A percentile compares a stretch with the other conserved stretches of the same genome.
Conservation (phyloP, 1,140 invertebrate genomes). For the Agrypnia vestita region DNA sequence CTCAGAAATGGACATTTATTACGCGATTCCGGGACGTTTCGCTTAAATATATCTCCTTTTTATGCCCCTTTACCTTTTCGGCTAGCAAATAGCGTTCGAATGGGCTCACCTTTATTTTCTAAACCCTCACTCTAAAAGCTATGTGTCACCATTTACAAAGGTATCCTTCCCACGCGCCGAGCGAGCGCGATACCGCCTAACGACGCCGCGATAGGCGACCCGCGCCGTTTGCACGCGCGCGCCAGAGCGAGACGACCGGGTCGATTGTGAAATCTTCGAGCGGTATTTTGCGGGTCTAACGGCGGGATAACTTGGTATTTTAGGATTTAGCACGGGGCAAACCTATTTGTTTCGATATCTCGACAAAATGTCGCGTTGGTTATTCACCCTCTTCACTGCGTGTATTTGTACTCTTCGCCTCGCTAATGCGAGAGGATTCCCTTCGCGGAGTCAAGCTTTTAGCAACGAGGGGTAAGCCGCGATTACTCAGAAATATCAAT, state of each 20-base stretch:
- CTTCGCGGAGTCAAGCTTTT: no score
- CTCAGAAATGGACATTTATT: slow-evolving; percentile 35
- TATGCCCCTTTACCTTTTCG: slow-evolving; percentile 40
- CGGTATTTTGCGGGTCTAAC: slow-evolving; percentile 1
- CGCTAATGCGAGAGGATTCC: no score
- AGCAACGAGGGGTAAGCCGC: no score
- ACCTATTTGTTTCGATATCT: slow-evolving; percentile 59
- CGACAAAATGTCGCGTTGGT: slow-evolving; percentile 50
- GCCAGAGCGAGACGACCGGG: slow-evolving; percentile 15
- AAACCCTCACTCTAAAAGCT: slow-evolving; percentile 52
- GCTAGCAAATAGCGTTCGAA: slow-evolving; percentile 41
- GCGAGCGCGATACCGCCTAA: slow-evolving; percentile 27
- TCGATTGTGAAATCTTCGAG: background rate
- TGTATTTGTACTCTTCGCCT: no score
- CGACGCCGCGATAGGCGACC: background rate
- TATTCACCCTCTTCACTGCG: slow-evolving; percentile 30
- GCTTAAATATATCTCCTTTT: slow-evolving; percentile 41
- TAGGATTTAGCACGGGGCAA: slow-evolving; percentile 44
- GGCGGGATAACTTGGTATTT: background rate
- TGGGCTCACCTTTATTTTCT: slow-evolving; percentile 48
- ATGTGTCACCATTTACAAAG: slow-evolving; percentile 48
- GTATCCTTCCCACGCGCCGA: background rate
- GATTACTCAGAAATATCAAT: no score
- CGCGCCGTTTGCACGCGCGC: background rate
- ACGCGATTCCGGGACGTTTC: slow-evolving; percentile 28